phyloP scores from a whole-genome alignment of 2,888 invertebrate species.

The Sturmia bella region DNA sequence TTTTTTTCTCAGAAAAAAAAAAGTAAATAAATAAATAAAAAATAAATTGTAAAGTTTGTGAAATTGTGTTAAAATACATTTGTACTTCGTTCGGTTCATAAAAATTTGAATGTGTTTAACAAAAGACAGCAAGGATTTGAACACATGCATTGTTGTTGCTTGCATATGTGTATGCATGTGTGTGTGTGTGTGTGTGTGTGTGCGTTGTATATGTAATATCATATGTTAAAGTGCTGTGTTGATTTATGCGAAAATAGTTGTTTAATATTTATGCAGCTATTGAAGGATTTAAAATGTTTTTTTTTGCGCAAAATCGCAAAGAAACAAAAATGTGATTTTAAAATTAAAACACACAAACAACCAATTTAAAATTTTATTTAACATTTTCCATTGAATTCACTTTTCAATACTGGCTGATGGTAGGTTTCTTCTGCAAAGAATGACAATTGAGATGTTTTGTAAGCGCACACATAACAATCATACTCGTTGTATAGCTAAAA shows the following conservation, averaged over 20 bases:
- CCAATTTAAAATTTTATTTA: too few relatives aligned
- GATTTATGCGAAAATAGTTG: slow-evolving; percentile 55
- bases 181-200: not conserved
- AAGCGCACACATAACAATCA: not conserved
- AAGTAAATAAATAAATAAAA: not conserved
- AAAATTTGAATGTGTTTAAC: slow-evolving; percentile 11
- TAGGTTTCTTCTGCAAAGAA: too few relatives aligned
- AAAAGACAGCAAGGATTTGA: not conserved
- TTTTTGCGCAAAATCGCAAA: slow-evolving; percentile 6
- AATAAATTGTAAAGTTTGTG: slow-evolving; percentile 14
- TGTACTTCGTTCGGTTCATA: not conserved
- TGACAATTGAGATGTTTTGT: too few relatives aligned
- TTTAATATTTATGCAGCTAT: slow-evolving; percentile 52
- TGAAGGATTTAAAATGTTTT: slow-evolving; percentile 13
- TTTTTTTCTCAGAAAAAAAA: not conserved
- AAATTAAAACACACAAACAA: too few relatives aligned
- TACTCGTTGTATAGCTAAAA: too few relatives aligned
- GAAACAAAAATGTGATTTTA: not conserved
- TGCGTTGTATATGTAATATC: not conserved
- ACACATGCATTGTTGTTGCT: too few relatives aligned
- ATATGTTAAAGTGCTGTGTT: slow-evolving; percentile 20
- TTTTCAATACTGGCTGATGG: too few relatives aligned
- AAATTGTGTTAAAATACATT: not conserved
- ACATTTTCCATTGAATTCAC: too few relatives aligned
- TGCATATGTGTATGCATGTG: not conserved